phyloP scores from a whole-genome alignment of 2,113 vertebrate species.

The Mobula hypostoma region DNA sequence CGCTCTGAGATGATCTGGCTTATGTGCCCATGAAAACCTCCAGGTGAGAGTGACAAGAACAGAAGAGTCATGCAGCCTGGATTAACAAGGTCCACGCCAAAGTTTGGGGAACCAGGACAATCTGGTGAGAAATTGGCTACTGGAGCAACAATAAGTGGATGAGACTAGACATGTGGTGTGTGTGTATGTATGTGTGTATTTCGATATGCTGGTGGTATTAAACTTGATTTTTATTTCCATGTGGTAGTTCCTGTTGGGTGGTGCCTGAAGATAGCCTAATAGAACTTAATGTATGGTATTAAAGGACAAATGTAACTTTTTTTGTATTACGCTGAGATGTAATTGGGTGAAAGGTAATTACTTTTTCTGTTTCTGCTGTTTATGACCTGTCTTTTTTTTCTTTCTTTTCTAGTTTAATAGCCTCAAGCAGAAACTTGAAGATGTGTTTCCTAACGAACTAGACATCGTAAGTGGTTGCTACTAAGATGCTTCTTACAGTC shows the following conservation, averaged over 20 bases:
- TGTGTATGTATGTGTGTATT: no score
- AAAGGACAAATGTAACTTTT: no score
- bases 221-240: neutral
- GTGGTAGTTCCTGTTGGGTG: neutral
- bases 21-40: no score
- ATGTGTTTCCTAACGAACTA: neutral
- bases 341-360: neutral
- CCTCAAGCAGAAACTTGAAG: neutral
- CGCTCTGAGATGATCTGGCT: no score
- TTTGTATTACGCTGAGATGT: neutral
- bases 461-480: neutral
- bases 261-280: neutral
- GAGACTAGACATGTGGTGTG: no score
- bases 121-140: neutral
- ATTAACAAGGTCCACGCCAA: no score
- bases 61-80: no score
- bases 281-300: neutral
- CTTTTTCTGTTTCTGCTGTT: no score
- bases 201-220: no score
- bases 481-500: neutral
- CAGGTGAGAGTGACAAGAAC: no score
- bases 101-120: no score
- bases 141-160: neutral
- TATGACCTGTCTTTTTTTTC: neutral
- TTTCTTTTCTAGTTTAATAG: neutral